Evolutionary conservation across 2,797 vertebrate genomes (phyloP).

Genomic region (Myiotriccus ornatus): DNA sequence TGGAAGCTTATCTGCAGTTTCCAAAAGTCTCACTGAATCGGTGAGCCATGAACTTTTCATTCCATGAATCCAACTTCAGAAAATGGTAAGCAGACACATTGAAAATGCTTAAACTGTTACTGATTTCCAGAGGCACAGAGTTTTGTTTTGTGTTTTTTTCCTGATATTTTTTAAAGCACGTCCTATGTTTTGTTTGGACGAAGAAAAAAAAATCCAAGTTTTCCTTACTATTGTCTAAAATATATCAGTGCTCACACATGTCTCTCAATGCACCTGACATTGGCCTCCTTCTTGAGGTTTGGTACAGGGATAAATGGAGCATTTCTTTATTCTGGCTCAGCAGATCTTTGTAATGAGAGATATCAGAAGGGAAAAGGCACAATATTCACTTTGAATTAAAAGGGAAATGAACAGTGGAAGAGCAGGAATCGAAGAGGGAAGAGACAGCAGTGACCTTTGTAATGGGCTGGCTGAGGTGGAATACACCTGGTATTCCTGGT

Average conservation of each 20-base stretch:
- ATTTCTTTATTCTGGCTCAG: slow-evolving; percentile 11
- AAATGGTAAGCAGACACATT: neutral
- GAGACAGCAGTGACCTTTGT: slow-evolving; percentile 9
- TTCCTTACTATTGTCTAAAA: neutral
- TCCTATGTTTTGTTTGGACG: neutral
- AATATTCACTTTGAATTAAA: neutral
- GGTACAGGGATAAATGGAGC: neutral
- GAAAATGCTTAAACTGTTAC: neutral
- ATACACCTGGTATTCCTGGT: neutral
- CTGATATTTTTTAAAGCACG: neutral
- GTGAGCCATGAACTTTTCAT: neutral
- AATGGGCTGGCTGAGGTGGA: neutral
- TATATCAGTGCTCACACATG: neutral
- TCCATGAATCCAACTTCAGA: neutral
- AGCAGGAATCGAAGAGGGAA: neutral
- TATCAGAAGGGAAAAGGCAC: neutral
- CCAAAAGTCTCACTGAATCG: neutral
- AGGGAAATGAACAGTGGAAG: neutral
- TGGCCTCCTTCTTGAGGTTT: neutral
- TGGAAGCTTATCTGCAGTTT: neutral
- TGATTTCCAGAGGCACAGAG: neutral
- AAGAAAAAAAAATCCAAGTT: no score
- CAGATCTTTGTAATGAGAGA: neutral
- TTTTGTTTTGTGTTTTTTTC: neutral
- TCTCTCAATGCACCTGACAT: neutral